Base-by-base conservation (phyloP, 2,888 invertebrate species). In the Lepidocyrtoides sp. region DNA sequence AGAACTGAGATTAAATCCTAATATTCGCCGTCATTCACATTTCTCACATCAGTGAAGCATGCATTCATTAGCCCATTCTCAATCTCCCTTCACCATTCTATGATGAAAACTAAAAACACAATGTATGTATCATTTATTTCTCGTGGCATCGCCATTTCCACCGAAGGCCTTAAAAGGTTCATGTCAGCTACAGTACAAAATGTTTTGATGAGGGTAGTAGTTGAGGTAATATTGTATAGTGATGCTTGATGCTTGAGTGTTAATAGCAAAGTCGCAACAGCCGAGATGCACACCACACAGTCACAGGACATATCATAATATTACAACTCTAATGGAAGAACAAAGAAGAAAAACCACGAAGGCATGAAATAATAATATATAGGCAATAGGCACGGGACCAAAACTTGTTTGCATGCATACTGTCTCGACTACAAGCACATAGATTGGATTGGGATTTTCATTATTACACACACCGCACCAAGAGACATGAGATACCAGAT, bases 1-100 rank as follows among this genome's bases (percentile, higher is more conserved):
- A n/a, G n/a, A n/a, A 54, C 54, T n/a, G 17, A n/a, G n/a, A n/a
- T n/a, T n/a, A n/a, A n/a, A n/a, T 77, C 77, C 77, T 17, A 54
- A 77, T 51, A 44, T 63, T 63, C 29, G 32, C 91, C 84, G 91
- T 91, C 91, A 88, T 89, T 91, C 91, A 91, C 91, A 89, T 91
- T 91, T 84, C 79, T 32, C 89, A n/a, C n/a, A n/a, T n/a, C n/a
- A 91, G 57, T 85, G 89, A 91, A 66, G 85, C 91, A 85, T 91
- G 85, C 84, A 84, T 82, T 82, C 81, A 91, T 91, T 81, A 81
- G 75, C 69, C 48, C n/a, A 57, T 41, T 66, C 66, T 84, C 84
- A 51, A 23, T 75, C 75, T 79, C 79, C 79, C 79, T 79, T 66
- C 85, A 57, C 32, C 20, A 41, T 41, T 41, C 29, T 5, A 75